Percentiles rank a stretch among this genome's conserved stretches.
These are phyloP conservation scores for Myoxocephalus aenaeus DNA, from an alignment of 2,797 vertebrate species.

Conservation along the genomic window DNA sequence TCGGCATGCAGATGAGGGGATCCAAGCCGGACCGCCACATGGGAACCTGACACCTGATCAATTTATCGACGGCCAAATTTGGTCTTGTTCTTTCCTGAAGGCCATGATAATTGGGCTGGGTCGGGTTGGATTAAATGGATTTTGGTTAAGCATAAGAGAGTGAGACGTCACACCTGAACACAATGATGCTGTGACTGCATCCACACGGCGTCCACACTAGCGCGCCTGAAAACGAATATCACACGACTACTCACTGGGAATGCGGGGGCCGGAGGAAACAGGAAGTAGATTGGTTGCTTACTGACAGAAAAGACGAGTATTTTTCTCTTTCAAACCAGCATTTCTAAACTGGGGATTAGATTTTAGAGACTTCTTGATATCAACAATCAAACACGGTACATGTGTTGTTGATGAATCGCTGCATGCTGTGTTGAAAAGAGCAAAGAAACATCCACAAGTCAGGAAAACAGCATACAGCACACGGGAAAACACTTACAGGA, in stretches of 20 bases:
- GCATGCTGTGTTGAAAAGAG: background rate
- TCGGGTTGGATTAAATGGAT: background rate
- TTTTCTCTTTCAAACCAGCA: too few species aligned
- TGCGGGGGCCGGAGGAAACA: too few species aligned
- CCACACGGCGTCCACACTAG: too few species aligned
- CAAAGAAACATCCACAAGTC: background rate
- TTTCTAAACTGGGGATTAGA: too few species aligned
- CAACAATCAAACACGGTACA: background rate
- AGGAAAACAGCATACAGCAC: background rate
- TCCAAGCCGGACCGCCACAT: conserved; percentile 53
- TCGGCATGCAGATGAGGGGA: conserved; percentile 61
- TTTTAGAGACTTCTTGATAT: too few species aligned
- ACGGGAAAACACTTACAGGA: background rate
- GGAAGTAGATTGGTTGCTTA: too few species aligned
- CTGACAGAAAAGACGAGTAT: too few species aligned
- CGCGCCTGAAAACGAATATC: too few species aligned
- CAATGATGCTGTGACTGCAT: background rate
- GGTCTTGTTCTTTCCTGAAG: conserved; percentile 8
- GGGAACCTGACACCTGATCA: conserved; percentile 55
- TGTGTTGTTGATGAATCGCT: background rate
- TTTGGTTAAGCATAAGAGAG: background rate
- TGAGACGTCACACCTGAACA: background rate
- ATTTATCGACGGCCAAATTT: conserved; percentile 60
- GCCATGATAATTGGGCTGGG: background rate
- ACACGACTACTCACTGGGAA: too few species aligned